Evolutionary conservation across 1,140 invertebrate genomes (phyloP), one percentile per base, ranked within the genome.

Genomic region (Gryon sp.): DNA sequence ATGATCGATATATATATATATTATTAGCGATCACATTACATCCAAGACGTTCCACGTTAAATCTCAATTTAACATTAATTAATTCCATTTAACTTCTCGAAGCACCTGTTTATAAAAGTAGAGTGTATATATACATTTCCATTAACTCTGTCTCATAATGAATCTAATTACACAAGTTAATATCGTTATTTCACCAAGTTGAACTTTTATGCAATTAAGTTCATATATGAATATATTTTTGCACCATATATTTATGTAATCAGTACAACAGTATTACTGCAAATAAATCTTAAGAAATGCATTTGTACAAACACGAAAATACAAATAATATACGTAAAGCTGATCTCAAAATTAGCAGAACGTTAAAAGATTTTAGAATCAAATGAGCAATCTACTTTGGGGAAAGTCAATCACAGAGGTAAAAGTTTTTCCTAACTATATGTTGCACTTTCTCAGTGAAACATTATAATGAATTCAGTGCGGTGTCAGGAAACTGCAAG

Each of bases 381-480:
- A 55, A 55, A 55, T 40, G 20, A 55, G 9, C 19, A 43, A 16
- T 43, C n/a, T 32, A 43, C 14, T 57, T 43, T 30, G 24, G 1
- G 20, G 14, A 57, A 43, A 57, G 36, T 43, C 53, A 43, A 43
- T 43, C 53, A 16, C n/a, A 41, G 43, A 57, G 24, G 11, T 2
- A 4, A 32, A 57, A 57, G 22, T 57, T 43, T 57, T 57, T 57
- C n/a, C n/a, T n/a, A 1, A 8, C 34, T 18, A 2, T 1, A 26
- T 46, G 24, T 30, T 52, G 24, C 24, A 26, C 14, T 48, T 63
- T 26, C 28, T 9, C 59, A 14, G 24, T 50, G 20, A 41, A 63
- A 50, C 15, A 63, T 63, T 41, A 41, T 50, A 50, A 52, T 20
- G 16, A 22, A 63, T 60, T 46, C 30, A 16, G 2, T 14, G 19